These are phyloP conservation scores for Xiphias gladius DNA, from an alignment of 2,113 vertebrate genomes.

Conservation along the genomic window DNA sequence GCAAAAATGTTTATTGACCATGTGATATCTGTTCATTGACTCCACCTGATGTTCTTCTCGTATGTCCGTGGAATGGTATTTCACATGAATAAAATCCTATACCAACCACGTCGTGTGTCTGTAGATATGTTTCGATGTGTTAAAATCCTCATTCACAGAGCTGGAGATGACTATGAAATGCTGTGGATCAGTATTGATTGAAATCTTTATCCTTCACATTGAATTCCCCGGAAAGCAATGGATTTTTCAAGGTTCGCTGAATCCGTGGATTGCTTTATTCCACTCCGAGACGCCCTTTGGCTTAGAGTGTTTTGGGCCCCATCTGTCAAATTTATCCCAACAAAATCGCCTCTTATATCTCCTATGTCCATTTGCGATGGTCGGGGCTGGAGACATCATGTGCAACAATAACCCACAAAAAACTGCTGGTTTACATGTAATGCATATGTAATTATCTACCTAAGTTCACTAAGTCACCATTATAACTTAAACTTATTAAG, in stretches of 20 bases:
- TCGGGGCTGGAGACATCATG: not conserved
- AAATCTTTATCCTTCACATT: constrained; percentile 57
- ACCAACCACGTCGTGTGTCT: not conserved
- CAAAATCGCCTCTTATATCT: constrained; percentile 23
- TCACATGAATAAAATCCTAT: constrained; percentile 80
- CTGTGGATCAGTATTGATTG: constrained; percentile 47
- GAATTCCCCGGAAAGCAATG: constrained; percentile 47
- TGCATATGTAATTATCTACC: not conserved
- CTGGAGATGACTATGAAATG: not conserved
- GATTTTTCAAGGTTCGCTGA: constrained; percentile 42
- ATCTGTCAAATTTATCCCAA: constrained; percentile 49
- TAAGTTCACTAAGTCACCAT: too few species aligned
- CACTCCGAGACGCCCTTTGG: constrained; percentile 45
- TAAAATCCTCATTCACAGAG: not conserved
- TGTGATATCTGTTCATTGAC: constrained; percentile 74
- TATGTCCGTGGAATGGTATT: constrained; percentile 79
- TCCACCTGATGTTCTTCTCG: constrained; percentile 70
- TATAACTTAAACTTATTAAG: not conserved
- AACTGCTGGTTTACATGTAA: not conserved
- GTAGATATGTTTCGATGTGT: not conserved
- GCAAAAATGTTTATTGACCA: constrained; percentile 66
- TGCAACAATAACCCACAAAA: not conserved
- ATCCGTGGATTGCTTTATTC: constrained; percentile 47
- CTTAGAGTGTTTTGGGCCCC: constrained; percentile 34
- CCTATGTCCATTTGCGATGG: not conserved